Conservation (phyloP, 2,888 invertebrate genomes). For the Therioaphis trifolii region DNA sequence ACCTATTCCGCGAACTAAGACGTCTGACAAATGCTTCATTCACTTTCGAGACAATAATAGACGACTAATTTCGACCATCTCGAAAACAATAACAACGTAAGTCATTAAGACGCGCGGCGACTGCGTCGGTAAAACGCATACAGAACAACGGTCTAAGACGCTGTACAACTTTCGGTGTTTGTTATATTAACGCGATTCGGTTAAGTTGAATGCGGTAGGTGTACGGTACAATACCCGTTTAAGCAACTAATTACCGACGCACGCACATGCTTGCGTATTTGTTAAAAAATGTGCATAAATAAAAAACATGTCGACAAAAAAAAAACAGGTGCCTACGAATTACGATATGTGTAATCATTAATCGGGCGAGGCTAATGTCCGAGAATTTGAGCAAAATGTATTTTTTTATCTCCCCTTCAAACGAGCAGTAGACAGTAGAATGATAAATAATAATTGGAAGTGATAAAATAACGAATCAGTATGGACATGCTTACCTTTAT, state of each 20-base stretch:
- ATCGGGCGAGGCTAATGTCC: neutral
- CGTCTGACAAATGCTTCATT: neutral
- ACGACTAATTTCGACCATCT: constrained; percentile 35
- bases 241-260: neutral
- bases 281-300: too few species aligned
- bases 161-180: neutral
- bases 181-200: neutral
- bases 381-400: neutral
- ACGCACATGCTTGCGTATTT: too few species aligned
- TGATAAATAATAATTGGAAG: too few species aligned
- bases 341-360: neutral
- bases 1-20: too few species aligned
- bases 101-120: neutral
- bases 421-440: neutral
- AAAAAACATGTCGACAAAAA: too few species aligned
- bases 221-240: neutral
- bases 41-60: constrained; percentile 30
- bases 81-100: constrained; percentile 32
- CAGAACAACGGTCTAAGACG: neutral
- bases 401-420: neutral
- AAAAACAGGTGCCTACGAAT: too few species aligned
- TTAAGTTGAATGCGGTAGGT: constrained; percentile 3
- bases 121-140: neutral
- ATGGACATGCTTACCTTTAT: too few species aligned
- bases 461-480: too few species aligned